Evolutionary conservation across 2,888 invertebrate species (phyloP).

Genomic region (Tigriopus californicus): DNA sequence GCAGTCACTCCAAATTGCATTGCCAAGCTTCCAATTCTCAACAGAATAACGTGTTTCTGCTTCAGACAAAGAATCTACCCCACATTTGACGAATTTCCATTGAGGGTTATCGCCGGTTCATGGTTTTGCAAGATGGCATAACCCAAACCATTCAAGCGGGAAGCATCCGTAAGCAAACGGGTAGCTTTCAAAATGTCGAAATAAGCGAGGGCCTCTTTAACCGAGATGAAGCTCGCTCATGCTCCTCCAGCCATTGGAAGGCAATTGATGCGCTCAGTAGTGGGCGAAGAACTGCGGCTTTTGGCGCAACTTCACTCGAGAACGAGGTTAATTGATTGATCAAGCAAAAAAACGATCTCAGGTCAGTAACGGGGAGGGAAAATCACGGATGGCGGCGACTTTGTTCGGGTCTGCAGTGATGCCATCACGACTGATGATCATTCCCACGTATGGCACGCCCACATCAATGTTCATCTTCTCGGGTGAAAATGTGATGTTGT

Average conservation of each 20-base stretch:
- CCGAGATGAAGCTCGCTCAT: constrained; percentile 14
- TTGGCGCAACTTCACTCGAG: constrained; percentile 6
- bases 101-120: neutral
- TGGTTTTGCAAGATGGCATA: neutral
- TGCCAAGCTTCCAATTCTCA: neutral
- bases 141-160: neutral
- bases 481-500: too few species aligned
- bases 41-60: neutral
- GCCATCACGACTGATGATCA: neutral
- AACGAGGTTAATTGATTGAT: constrained; percentile 14
- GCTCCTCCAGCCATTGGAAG: constrained; percentile 14
- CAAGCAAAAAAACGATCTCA: constrained; percentile 15
- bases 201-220: constrained; percentile 8
- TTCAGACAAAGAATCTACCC: neutral
- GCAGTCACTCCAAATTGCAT: neutral
- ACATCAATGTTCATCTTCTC: neutral
- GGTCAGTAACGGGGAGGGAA: constrained; percentile 12
- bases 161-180: neutral
- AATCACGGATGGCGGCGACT: neutral
- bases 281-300: constrained; percentile 12
- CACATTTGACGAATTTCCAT: neutral
- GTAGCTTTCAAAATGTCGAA: neutral
- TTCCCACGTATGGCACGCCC: neutral
- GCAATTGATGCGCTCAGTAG: constrained; percentile 4
- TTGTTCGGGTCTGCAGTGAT: neutral